phyloP scores from a whole-genome alignment of 1,140 invertebrate genomes.

The Hermetia illucens region DNA sequence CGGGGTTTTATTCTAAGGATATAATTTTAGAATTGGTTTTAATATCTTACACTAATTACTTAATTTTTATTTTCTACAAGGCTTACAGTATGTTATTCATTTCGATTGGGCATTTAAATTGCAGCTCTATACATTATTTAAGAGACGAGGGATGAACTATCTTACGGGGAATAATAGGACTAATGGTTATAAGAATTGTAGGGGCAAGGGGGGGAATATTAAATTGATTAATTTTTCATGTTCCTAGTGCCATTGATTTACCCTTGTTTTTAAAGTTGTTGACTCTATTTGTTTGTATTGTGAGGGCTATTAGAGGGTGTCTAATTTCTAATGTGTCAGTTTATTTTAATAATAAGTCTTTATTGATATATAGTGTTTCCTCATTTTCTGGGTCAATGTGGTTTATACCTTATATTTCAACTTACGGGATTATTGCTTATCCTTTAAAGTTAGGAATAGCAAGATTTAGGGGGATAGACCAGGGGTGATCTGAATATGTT shows the following conservation, averaged over 20 bases:
- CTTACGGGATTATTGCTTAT: slow-evolving; percentile 12
- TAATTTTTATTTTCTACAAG: slow-evolving; percentile 37
- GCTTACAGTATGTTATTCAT: slow-evolving; percentile 37
- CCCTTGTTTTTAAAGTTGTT: too few species aligned
- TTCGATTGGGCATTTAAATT: slow-evolving; percentile 37
- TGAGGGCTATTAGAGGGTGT: too few species aligned
- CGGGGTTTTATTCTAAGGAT: too few species aligned
- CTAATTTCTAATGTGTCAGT: slow-evolving; percentile 22
- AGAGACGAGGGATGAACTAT: slow-evolving; percentile 33
- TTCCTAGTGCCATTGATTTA: too few species aligned
- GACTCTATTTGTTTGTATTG: too few species aligned
- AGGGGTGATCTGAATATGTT: slow-evolving; percentile 28
- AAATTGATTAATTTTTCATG: slow-evolving; percentile 21
- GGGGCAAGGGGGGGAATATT: slow-evolving; percentile 23
- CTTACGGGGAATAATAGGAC: slow-evolving; percentile 32
- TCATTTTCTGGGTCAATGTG: slow-evolving; percentile 21
- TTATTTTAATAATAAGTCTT: slow-evolving; percentile 18
- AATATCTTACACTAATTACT: too few species aligned
- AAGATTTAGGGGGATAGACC: slow-evolving; percentile 21
- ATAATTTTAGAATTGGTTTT: too few species aligned
- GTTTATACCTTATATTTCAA: slow-evolving; percentile 25
- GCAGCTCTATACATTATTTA: slow-evolving; percentile 29
- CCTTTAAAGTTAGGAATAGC: neutral
- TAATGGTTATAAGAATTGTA: slow-evolving; percentile 36
- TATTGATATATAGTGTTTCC: too few species aligned